phyloP scores from a whole-genome alignment of 2,888 invertebrate genomes.

The Eristalinus sepulchralis region DNA sequence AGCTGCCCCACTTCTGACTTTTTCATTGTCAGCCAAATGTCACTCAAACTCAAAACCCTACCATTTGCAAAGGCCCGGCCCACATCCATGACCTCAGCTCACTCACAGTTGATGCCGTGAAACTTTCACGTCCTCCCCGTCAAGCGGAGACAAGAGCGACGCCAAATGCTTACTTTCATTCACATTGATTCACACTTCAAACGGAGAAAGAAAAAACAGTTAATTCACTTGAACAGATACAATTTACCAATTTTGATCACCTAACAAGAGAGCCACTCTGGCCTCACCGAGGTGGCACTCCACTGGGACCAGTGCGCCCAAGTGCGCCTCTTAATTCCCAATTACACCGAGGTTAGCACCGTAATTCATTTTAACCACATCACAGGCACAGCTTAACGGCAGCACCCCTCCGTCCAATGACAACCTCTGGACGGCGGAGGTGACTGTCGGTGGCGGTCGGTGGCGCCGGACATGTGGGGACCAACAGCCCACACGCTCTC shows the following conservation, averaged over 20 bases:
- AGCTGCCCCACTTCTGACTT: not conserved
- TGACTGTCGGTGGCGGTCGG: too few species aligned
- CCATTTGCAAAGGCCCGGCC: not conserved
- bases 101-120: not conserved
- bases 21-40: not conserved
- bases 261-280: not conserved
- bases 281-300: not conserved
- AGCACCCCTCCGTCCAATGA: slow-evolving; percentile 15
- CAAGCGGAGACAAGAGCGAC: not conserved
- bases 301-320: not conserved
- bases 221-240: not conserved
- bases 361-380: slow-evolving; percentile 30
- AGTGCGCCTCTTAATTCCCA: slow-evolving; percentile 17
- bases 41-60: not conserved
- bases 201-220: not conserved
- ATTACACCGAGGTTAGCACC: slow-evolving; percentile 37
- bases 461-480: not conserved
- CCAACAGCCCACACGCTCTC: slow-evolving; percentile 5
- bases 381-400: slow-evolving; percentile 8
- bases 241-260: not conserved
- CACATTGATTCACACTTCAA: not conserved
- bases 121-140: not conserved
- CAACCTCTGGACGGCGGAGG: slow-evolving; percentile 1
- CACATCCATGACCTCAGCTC: not conserved
- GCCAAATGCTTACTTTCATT: not conserved